These are phyloP conservation scores for Acutogordius australiensis DNA, from an alignment of 2,888 invertebrate genomes.

Conservation along the genomic window DNA sequence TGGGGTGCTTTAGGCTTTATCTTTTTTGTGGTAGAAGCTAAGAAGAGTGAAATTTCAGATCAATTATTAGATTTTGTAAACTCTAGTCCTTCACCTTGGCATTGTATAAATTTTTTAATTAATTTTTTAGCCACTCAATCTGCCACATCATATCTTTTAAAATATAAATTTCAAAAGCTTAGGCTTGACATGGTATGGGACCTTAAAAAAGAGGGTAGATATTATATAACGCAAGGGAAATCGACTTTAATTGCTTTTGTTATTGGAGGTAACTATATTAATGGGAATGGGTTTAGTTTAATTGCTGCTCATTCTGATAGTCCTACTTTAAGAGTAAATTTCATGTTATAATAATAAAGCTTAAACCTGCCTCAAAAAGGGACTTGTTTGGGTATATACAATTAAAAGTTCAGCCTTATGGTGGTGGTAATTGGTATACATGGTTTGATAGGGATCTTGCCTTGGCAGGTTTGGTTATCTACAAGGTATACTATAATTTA, in stretches of 20 bases:
- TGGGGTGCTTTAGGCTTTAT: too few relatives aligned
- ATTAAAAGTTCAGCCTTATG: conserved; percentile 27
- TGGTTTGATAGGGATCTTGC: conserved; percentile 30
- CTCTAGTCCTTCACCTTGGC: conserved; percentile 4
- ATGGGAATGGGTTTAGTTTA: conserved; percentile 28
- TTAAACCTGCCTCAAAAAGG: conserved; percentile 26
- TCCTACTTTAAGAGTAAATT: conserved; percentile 25
- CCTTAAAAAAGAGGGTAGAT: conserved; percentile 14
- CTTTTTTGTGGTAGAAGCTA: too few relatives aligned
- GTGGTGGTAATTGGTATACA: conserved; percentile 29
- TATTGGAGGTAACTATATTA: conserved; percentile 26
- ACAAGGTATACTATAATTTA: conserved; percentile 19
- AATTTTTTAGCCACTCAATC: neutral
- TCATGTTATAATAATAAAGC: conserved; percentile 17
- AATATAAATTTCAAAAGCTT: neutral
- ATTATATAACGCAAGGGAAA: conserved; percentile 25
- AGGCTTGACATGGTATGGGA: neutral
- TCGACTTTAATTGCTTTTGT: conserved; percentile 28
- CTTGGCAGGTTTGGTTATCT: conserved; percentile 26
- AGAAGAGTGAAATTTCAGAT: neutral
- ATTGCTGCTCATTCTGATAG: conserved; percentile 30
- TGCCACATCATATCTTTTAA: neutral
- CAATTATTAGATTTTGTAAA: neutral
- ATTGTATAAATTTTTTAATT: neutral
- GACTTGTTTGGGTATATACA: conserved; percentile 24